Conservation (phyloP, 2,797 vertebrate genomes). For the Rousettus madagascariensis region DNA sequence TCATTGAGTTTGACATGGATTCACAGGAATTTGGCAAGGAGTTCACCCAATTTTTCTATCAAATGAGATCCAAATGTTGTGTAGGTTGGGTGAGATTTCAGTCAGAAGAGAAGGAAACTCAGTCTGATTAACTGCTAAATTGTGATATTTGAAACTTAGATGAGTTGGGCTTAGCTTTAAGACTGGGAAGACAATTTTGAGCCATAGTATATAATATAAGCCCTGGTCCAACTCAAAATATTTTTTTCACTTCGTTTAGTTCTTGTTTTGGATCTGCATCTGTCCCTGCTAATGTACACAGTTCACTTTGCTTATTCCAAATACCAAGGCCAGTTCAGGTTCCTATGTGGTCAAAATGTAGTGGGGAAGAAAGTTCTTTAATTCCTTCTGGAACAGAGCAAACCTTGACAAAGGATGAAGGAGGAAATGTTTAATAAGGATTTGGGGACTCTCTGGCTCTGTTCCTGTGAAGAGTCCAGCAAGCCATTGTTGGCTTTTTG, state of each 20-base stretch:
- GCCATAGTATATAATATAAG: not conserved
- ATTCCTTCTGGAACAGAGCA: not conserved
- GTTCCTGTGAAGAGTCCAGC: not conserved
- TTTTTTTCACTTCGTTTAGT: not conserved
- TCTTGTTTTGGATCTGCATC: not conserved
- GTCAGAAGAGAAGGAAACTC: slow-evolving; percentile 2
- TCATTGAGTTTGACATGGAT: slow-evolving; percentile 69
- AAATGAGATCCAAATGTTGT: slow-evolving; percentile 72
- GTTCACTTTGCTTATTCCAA: not conserved
- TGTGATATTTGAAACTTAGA: slow-evolving; percentile 61
- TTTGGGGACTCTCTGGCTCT: not conserved
- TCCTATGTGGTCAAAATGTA: not conserved
- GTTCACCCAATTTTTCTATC: slow-evolving; percentile 57
- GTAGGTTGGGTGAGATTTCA: slow-evolving; percentile 63
- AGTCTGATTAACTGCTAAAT: not conserved
- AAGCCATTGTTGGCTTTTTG: not conserved
- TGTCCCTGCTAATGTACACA: not conserved
- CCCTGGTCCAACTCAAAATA: not conserved
- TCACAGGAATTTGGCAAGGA: slow-evolving; percentile 70
- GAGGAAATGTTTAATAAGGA: not conserved
- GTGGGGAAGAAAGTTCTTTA: not conserved
- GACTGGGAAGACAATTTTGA: slow-evolving; percentile 36
- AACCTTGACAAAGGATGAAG: not conserved
- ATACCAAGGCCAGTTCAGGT: not conserved
- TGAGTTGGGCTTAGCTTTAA: slow-evolving; percentile 48